phyloP scores from a whole-genome alignment of 2,797 vertebrate species.

The Sphaeramia orbicularis region DNA sequence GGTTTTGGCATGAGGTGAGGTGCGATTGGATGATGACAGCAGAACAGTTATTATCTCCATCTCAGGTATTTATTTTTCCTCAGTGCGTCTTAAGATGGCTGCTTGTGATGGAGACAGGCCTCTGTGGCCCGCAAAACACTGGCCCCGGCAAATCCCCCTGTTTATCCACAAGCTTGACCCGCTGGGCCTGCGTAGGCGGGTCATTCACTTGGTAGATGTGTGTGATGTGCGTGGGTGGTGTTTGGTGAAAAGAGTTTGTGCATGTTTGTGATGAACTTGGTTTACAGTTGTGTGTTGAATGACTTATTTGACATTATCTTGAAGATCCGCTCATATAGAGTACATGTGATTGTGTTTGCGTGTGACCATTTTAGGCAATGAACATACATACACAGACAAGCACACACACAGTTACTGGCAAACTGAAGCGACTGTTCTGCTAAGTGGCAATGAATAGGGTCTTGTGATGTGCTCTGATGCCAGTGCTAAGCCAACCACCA shows the following conservation, averaged over 20 bases:
- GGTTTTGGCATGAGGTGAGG: slow-evolving; percentile 31
- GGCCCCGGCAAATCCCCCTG: slow-evolving; percentile 74
- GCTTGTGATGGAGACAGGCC: slow-evolving; percentile 78
- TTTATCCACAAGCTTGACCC: slow-evolving; percentile 84
- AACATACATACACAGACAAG: slow-evolving; percentile 2
- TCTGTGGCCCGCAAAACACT: slow-evolving; percentile 73
- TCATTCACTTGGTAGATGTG: slow-evolving; percentile 5
- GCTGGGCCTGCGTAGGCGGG: slow-evolving; percentile 49
- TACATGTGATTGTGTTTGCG: slow-evolving; percentile 40
- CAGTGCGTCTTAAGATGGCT: slow-evolving; percentile 82
- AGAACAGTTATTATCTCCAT: slow-evolving; percentile 73
- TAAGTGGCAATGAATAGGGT: slow-evolving; percentile 78
- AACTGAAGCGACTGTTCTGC: slow-evolving; percentile 72
- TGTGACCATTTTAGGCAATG: slow-evolving; percentile 36
- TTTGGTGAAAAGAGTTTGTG: slow-evolving; percentile 5
- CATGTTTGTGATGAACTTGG: slow-evolving; percentile 51
- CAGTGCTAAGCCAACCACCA: slow-evolving; percentile 73
- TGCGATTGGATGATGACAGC: slow-evolving; percentile 28
- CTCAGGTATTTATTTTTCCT: slow-evolving; percentile 80
- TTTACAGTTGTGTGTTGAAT: slow-evolving; percentile 57
- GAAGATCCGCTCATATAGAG: slow-evolving; percentile 39
- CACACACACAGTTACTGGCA: slow-evolving; percentile 28
- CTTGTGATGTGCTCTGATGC: slow-evolving; percentile 76
- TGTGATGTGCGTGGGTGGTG: slow-evolving; percentile 14
- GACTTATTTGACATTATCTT: slow-evolving; percentile 59